A percentile compares a stretch with the other conserved stretches of the same genome.
These are phyloP conservation scores for Eledona agricola DNA, from an alignment of 2,888 invertebrate genomes.

Conservation along the genomic window DNA sequence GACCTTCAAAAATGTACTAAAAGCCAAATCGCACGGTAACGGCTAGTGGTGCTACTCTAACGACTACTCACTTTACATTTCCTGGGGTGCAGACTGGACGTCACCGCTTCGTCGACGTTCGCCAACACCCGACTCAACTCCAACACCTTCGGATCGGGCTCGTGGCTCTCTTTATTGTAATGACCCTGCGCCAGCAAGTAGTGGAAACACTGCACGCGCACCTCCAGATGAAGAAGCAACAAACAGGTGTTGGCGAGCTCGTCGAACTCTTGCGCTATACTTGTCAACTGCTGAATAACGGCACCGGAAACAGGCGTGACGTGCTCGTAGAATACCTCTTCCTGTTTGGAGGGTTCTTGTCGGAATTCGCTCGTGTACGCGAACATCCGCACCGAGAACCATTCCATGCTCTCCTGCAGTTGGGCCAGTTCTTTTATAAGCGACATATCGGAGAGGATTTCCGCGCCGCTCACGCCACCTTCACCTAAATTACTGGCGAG, in stretches of 20 bases:
- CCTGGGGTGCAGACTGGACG: conserved; percentile 76
- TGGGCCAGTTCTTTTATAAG: conserved; percentile 86
- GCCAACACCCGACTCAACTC: conserved; percentile 81
- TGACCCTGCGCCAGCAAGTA: conserved; percentile 71
- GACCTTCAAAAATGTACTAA: conserved; percentile 89
- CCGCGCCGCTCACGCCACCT: conserved; percentile 82
- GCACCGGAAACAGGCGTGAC: conserved; percentile 65
- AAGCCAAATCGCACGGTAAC: conserved; percentile 46
- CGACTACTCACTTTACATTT: conserved; percentile 74
- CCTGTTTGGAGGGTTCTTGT: conserved; percentile 60
- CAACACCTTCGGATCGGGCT: conserved; percentile 78
- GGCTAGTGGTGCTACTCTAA: neutral
- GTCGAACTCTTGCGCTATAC: conserved; percentile 82
- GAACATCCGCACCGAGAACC: conserved; percentile 77
- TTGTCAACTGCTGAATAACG: conserved; percentile 71
- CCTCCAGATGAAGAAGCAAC: conserved; percentile 91
- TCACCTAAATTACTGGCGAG: conserved; percentile 88
- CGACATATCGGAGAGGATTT: conserved; percentile 86
- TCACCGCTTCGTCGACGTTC: conserved; percentile 80
- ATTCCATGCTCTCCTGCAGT: conserved; percentile 92
- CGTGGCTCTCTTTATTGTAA: conserved; percentile 75
- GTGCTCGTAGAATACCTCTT: conserved; percentile 50
- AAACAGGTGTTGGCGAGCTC: conserved; percentile 91
- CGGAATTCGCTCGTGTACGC: conserved; percentile 68
- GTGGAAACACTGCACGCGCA: conserved; percentile 95